Evolutionary conservation across 2,888 invertebrate genomes (phyloP).

Genomic region (Psylliodes chrysocephalus): DNA sequence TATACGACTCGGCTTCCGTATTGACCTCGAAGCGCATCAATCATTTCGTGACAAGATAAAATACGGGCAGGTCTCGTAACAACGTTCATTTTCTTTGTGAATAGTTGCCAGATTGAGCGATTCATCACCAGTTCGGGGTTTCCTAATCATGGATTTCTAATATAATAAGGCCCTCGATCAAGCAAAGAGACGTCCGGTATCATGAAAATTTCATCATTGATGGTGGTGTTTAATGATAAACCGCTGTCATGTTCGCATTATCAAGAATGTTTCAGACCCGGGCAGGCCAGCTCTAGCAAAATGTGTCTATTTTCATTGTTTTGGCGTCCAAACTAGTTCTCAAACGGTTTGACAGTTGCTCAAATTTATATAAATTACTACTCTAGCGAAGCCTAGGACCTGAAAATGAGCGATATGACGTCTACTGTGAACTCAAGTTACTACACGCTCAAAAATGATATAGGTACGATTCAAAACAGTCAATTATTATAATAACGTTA

Average conservation of each 20-base stretch:
- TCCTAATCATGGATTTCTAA: constrained; percentile 35
- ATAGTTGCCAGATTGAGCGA: constrained; percentile 35
- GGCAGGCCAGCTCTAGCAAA: not conserved
- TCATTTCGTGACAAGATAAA: constrained; percentile 47
- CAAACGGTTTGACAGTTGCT: too few species aligned
- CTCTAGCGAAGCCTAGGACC: too few species aligned
- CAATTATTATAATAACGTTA: too few species aligned
- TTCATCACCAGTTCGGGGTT: constrained; percentile 33
- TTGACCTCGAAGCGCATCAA: constrained; percentile 45
- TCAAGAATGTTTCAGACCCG: not conserved
- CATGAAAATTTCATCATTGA: constrained; percentile 20
- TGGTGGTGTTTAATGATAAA: constrained; percentile 14
- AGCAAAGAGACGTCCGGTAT: constrained; percentile 29
- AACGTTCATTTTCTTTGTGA: constrained; percentile 32
- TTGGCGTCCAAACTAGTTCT: too few species aligned
- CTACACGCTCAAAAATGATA: too few species aligned
- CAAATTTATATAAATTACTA: too few species aligned
- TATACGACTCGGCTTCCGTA: constrained; percentile 43
- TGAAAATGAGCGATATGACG: too few species aligned
- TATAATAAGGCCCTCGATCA: constrained; percentile 36
- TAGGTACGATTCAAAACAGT: too few species aligned
- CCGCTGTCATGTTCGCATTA: not conserved
- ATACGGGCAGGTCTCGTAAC: constrained; percentile 38
- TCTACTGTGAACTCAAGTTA: too few species aligned
- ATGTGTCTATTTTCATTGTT: not conserved